These are phyloP conservation scores for Arrhamphus sclerolepis DNA, from an alignment of 2,797 vertebrate genomes.

Conservation along the genomic window DNA sequence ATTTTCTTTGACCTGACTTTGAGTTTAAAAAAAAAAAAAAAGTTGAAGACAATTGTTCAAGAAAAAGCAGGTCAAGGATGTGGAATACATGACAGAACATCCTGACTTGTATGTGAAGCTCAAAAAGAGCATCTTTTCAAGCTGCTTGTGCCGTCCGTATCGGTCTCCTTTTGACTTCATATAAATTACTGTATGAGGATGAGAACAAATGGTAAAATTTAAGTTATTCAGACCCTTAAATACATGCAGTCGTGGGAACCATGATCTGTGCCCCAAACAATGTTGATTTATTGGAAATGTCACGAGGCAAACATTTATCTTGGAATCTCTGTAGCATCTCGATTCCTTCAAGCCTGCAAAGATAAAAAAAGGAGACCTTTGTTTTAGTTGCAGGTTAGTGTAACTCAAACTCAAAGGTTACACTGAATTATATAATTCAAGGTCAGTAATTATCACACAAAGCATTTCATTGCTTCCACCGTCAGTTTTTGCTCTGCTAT, in stretches of 20 bases:
- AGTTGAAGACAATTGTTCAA: neutral
- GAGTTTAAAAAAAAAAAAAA: neutral
- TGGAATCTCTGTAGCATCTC: neutral
- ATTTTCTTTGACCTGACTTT: neutral
- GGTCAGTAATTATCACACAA: slow-evolving; percentile 15
- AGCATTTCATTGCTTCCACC: slow-evolving; percentile 8
- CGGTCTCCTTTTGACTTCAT: too few relatives aligned
- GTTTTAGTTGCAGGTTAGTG: neutral
- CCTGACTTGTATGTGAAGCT: too few relatives aligned
- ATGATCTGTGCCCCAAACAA: too few relatives aligned
- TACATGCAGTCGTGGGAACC: too few relatives aligned
- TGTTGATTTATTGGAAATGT: too few relatives aligned
- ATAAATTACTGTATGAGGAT: too few relatives aligned
- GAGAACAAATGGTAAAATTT: too few relatives aligned
- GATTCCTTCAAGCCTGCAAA: neutral
- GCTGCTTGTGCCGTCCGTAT: too few relatives aligned
- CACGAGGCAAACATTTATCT: neutral
- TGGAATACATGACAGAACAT: neutral
- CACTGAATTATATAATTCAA: slow-evolving; percentile 6
- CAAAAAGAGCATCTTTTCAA: too few relatives aligned
- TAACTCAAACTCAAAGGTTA: neutral
- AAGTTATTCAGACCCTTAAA: too few relatives aligned
- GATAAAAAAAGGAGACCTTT: neutral
- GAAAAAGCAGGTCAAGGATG: neutral
- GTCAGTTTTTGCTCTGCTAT: slow-evolving; percentile 19